Evolutionary conservation across 2,113 vertebrate genomes (phyloP).

Genomic region (Geococcyx californianus): DNA sequence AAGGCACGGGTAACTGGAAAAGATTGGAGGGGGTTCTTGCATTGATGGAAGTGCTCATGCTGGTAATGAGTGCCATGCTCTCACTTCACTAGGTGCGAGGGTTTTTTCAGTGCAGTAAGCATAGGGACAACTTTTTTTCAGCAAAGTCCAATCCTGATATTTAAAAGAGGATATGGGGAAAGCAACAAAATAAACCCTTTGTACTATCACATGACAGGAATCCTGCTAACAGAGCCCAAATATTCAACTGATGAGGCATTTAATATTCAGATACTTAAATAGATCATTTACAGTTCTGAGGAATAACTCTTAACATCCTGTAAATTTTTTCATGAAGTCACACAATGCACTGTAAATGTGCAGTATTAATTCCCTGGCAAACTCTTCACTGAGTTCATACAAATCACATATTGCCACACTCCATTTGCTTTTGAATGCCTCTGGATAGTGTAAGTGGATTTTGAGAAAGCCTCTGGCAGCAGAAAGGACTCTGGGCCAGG

Average conservation of each 20-base stretch:
- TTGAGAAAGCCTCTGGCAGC: not conserved
- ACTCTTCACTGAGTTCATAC: not conserved
- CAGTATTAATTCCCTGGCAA: not conserved
- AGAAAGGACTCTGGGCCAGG: not conserved
- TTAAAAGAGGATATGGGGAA: not conserved
- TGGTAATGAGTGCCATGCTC: not conserved
- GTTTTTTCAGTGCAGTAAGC: not conserved
- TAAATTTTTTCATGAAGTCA: not conserved
- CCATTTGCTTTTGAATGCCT: not conserved
- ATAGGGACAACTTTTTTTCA: not conserved
- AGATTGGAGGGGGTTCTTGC: too few relatives aligned
- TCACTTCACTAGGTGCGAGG: not conserved
- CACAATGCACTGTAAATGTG: not conserved
- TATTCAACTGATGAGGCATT: not conserved
- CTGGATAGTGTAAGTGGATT: fast-evolving
- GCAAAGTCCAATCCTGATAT: not conserved
- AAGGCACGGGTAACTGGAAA: not conserved
- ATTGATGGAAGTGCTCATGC: not conserved
- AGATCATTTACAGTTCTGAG: not conserved
- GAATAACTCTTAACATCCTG: not conserved
- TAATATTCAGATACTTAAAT: not conserved
- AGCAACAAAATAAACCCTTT: not conserved
- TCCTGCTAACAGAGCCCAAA: not conserved
- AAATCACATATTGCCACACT: not conserved
- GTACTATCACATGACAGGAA: not conserved